A percentile compares a stretch with the other conserved stretches of the same genome.
These are phyloP conservation scores for Heterodera filipjevi DNA, from an alignment of 2,888 invertebrate genomes.

Conservation along the genomic window DNA sequence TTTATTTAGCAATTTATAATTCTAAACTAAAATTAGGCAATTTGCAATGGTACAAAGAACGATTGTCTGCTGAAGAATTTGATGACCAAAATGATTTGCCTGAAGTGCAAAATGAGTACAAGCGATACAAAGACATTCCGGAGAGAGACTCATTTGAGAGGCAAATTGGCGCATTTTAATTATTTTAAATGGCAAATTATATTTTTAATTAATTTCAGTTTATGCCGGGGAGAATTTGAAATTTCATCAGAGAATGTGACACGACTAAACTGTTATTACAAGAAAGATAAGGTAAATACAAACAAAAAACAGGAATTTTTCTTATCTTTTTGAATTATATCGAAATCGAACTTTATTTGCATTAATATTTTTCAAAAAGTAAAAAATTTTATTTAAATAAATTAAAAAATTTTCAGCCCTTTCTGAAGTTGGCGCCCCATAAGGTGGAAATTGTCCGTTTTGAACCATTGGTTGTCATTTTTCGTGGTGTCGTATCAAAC, in stretches of 20 bases:
- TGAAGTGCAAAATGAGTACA: slow-evolving; percentile 46
- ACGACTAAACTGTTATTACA: slow-evolving; percentile 60
- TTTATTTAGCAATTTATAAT: no score
- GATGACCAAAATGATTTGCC: slow-evolving; percentile 70
- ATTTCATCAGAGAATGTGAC: slow-evolving; percentile 46
- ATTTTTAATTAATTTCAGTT: background rate
- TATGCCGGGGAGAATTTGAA: slow-evolving; percentile 44
- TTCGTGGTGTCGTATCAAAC: slow-evolving; percentile 75
- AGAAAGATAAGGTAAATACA: slow-evolving; percentile 42
- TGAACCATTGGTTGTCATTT: slow-evolving; percentile 59
- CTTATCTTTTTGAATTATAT: background rate
- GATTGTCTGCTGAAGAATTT: slow-evolving; percentile 70
- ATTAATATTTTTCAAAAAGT: no score
- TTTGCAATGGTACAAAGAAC: slow-evolving; percentile 84
- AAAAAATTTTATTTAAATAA: background rate
- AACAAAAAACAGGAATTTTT: background rate
- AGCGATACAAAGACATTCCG: slow-evolving; percentile 52
- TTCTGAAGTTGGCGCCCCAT: slow-evolving; percentile 60
- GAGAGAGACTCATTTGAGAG: slow-evolving; percentile 70
- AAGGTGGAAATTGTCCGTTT: slow-evolving; percentile 63
- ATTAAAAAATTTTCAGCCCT: slow-evolving; percentile 45
- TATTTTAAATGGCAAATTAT: background rate
- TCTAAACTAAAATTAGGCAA: slow-evolving; percentile 73
- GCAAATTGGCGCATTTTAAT: slow-evolving; percentile 21
- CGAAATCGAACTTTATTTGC: no score